These are phyloP conservation scores for Aldabrachelys gigantea DNA, from an alignment of 2,113 vertebrate species.

Conservation along the genomic window DNA sequence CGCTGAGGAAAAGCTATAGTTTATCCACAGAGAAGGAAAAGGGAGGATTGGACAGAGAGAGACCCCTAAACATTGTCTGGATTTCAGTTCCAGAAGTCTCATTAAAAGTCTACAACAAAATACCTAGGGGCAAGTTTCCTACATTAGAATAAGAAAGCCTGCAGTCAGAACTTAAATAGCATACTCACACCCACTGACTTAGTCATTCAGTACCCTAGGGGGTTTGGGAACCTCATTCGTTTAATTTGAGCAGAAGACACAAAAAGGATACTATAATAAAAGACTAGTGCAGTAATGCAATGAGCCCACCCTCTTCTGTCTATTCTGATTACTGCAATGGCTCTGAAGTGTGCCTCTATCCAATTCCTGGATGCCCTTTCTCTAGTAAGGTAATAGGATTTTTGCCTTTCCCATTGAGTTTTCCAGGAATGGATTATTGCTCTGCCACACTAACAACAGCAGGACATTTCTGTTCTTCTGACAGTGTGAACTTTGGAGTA, in stretches of 20 bases:
- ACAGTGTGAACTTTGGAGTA: background rate
- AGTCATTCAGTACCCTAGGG: background rate
- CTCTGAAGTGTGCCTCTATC: background rate
- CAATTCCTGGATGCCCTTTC: no score
- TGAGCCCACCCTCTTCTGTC: background rate
- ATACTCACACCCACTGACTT: background rate
- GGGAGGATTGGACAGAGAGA: background rate
- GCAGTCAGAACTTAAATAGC: background rate
- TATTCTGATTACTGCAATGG: background rate
- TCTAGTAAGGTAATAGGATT: background rate
- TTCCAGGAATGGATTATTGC: background rate
- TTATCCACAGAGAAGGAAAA: background rate
- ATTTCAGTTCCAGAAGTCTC: background rate
- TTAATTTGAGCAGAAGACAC: background rate
- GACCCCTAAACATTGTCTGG: background rate
- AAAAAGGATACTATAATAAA: background rate
- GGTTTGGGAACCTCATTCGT: background rate
- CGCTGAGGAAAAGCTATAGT: background rate
- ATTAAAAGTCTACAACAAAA: background rate
- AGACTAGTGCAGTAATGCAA: rapidly evolving
- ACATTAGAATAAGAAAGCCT: background rate
- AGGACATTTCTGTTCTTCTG: background rate
- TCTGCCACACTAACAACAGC: background rate
- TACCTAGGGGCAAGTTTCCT: background rate
- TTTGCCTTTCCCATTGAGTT: background rate